A percentile compares a stretch with the other conserved stretches of the same genome.
Conservation (phyloP, 2,888 invertebrate genomes). For the Diploptera punctata region DNA sequence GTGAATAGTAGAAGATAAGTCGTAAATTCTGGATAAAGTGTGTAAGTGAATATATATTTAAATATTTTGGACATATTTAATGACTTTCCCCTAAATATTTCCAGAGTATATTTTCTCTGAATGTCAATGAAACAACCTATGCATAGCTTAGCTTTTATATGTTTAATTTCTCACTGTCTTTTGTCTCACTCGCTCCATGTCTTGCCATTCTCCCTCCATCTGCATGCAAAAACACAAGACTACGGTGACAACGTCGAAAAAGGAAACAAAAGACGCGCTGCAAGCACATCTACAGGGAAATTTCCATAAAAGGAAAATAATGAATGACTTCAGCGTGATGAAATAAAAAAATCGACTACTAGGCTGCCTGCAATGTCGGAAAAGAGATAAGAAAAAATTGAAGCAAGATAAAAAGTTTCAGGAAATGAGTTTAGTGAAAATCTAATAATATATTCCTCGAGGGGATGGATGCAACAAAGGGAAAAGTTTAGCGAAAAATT, state of each 20-base stretch:
- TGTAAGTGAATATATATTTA: no score
- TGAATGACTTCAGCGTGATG: conserved; percentile 29
- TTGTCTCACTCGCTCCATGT: conserved; percentile 14
- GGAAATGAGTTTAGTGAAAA: conserved; percentile 17
- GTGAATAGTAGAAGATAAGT: no score
- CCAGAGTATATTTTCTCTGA: background rate
- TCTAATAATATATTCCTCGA: conserved; percentile 13
- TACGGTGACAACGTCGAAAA: conserved; percentile 30
- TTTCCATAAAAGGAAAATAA: conserved; percentile 36
- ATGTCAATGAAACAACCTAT: conserved; percentile 19
- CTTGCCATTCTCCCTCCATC: conserved; percentile 29
- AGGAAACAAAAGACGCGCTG: conserved; percentile 32
- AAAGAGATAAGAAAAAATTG: conserved; percentile 23
- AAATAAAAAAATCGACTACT: conserved; percentile 12
- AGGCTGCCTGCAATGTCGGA: conserved; percentile 1
- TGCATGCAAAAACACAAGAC: conserved; percentile 36
- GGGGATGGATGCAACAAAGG: conserved; percentile 6
- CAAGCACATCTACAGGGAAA: conserved; percentile 33
- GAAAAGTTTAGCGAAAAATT: conserved; percentile 1
- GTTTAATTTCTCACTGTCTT: conserved; percentile 20
- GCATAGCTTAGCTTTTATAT: conserved; percentile 11
- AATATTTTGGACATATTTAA: background rate
- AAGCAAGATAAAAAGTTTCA: conserved; percentile 6
- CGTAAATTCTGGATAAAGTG: no score
- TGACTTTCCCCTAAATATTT: background rate